Conservation (phyloP, 64 coral and sea anemone genomes). For the Montipora cactus region DNA sequence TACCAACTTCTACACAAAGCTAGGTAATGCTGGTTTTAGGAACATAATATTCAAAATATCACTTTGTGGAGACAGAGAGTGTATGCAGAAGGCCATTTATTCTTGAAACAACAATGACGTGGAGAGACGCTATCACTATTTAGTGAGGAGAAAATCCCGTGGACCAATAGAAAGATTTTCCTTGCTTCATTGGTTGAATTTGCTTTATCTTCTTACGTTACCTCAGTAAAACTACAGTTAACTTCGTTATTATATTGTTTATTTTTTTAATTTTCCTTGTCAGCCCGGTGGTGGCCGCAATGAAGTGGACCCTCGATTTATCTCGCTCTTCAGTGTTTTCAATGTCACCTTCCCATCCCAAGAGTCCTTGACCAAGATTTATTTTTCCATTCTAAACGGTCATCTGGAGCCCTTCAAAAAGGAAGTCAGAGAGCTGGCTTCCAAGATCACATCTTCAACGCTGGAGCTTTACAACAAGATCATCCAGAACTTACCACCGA, state of each 20-base stretch:
- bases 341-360: conserved; percentile 99
- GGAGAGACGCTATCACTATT: too few relatives aligned
- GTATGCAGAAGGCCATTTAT: too few relatives aligned
- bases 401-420: conserved; percentile 95
- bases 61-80: too few relatives aligned
- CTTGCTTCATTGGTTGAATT: too few relatives aligned
- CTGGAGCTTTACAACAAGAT: conserved; percentile 90
- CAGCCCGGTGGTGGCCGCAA: conserved; percentile 98
- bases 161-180: too few relatives aligned
- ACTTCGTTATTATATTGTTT: background rate
- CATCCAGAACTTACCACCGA: conserved; percentile 87
- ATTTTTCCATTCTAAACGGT: conserved; percentile 88
- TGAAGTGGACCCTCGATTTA: conserved; percentile 98
- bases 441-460: conserved; percentile 82
- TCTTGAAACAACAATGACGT: too few relatives aligned
- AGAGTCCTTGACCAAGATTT: conserved; percentile 93
- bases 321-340: conserved; percentile 97
- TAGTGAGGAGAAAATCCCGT: background rate
- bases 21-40: too few relatives aligned
- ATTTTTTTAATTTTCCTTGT: conserved; percentile 13
- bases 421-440: conserved; percentile 80
- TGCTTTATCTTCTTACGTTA: too few relatives aligned
- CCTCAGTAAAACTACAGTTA: too few relatives aligned
- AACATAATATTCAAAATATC: too few relatives aligned
- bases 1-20: too few relatives aligned